Conservation (phyloP, 2,797 vertebrate genomes). For the Siniperca undulata region DNA sequence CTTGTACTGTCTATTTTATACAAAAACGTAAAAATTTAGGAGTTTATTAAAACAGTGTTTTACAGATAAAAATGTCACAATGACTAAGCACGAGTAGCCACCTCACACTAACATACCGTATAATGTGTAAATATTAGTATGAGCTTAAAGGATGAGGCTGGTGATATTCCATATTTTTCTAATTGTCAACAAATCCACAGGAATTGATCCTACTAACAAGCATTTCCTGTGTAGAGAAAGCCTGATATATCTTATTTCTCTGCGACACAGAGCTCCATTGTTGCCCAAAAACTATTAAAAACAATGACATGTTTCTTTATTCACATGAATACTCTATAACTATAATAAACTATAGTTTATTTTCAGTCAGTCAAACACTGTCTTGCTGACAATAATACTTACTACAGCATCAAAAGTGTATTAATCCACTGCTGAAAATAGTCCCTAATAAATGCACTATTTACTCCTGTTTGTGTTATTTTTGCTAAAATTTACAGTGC, state of each 20-base stretch:
- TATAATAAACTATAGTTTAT: conserved; percentile 5
- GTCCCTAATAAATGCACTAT: not conserved
- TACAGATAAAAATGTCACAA: conserved; percentile 22
- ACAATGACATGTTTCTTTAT: not conserved
- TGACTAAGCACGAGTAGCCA: conserved; percentile 13
- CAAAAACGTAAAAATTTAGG: conserved; percentile 11
- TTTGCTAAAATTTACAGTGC: not conserved
- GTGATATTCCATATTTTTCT: not conserved
- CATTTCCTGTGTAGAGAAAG: not conserved
- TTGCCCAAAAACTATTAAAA: not conserved
- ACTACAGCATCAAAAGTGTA: not conserved
- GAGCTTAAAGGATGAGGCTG: not conserved
- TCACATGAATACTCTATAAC: not conserved
- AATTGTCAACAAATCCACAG: not conserved
- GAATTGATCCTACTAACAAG: not conserved
- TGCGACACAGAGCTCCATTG: not conserved
- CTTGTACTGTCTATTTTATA: conserved; percentile 17
- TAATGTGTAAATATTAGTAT: not conserved
- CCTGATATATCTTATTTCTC: not conserved
- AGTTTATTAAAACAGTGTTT: conserved; percentile 15
- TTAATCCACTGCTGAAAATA: conserved; percentile 26
- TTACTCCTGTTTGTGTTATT: not conserved
- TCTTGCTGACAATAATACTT: not conserved
- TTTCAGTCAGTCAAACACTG: not conserved
- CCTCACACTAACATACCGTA: conserved; percentile 3